Evolutionary conservation across 1,140 invertebrate species (phyloP), one percentile per base, ranked within the genome.

Genomic region (Portunus trituberculatus): DNA sequence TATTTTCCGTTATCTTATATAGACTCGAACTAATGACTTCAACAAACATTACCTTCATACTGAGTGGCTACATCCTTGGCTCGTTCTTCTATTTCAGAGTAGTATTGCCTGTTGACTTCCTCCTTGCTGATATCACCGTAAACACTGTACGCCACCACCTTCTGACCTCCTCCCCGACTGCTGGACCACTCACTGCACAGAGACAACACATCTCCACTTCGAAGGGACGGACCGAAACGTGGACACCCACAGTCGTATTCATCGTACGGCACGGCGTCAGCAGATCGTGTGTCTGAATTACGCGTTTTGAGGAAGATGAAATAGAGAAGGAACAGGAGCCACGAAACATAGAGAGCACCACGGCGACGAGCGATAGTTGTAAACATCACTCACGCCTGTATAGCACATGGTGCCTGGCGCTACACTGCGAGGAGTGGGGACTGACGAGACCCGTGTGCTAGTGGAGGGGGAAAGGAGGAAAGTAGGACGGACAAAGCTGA

Each of bases 151-250:
- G 96, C 83, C 31, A 96, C 94, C 31, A 96, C 96, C 29, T 88
- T 91, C 90, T 96, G 96, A 7, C 84, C 90, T 0, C 20, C 31
- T 14, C 96, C 96, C 29, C 96, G 52, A n/a, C 59, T 95, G n/a
- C 76, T 95, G 7, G 96, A 93, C 76, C 82, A 91, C 8, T 93
- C 92, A 59, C 96, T 91, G 83, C 96, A 96, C 46, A 95, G n/a
- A 0, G 96, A 96, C 45, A 32, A 59, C 16, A 67, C 16, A 16
- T 31, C 39, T 2, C 32, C 46, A 4, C 14, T 31, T 8, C 29
- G 2, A 14, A 95, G 87, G 83, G 91, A 76, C 29, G 90, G 82
- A 92, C 94, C 94, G 8, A 52, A 95, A 16, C 94, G 31, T 32
- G 94, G 83, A 20, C 94, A 95, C 7, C 94, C 94, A 20, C 94